Evolutionary conservation across 2,888 invertebrate genomes (phyloP).

Genomic region (Cheiracanthium punctorium): DNA sequence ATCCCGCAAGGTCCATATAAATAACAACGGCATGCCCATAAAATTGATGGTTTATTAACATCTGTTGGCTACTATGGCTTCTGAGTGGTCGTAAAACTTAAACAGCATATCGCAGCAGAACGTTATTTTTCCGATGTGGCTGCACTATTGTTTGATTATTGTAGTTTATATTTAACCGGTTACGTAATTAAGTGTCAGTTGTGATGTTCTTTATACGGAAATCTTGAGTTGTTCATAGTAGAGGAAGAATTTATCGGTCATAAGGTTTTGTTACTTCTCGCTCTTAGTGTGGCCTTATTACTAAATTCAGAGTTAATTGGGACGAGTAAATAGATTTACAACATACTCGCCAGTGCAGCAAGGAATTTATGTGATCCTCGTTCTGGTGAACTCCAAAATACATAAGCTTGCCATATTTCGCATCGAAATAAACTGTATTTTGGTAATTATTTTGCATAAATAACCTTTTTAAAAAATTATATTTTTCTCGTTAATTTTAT

Average conservation of each 20-base stretch:
- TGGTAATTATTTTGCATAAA: too few species aligned
- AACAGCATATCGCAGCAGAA: too few species aligned
- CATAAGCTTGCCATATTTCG: too few species aligned
- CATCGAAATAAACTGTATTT: too few species aligned
- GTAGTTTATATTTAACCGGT: background rate
- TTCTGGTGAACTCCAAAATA: too few species aligned
- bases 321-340: background rate
- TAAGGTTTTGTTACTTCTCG: background rate
- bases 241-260: background rate
- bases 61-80: background rate
- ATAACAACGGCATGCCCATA: background rate
- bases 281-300: background rate
- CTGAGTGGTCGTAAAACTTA: background rate
- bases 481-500: too few species aligned
- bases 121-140: too few species aligned
- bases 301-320: background rate
- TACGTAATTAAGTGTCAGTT: background rate
- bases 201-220: background rate
- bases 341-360: background rate
- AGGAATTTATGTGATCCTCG: too few species aligned
- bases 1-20: background rate
- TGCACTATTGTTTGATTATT: slow-evolving; percentile 9
- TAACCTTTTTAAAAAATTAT: too few species aligned
- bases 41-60: background rate
- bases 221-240: background rate